Base-by-base conservation (phyloP, 2,888 invertebrate genomes). In the Drosophila atripex region DNA sequence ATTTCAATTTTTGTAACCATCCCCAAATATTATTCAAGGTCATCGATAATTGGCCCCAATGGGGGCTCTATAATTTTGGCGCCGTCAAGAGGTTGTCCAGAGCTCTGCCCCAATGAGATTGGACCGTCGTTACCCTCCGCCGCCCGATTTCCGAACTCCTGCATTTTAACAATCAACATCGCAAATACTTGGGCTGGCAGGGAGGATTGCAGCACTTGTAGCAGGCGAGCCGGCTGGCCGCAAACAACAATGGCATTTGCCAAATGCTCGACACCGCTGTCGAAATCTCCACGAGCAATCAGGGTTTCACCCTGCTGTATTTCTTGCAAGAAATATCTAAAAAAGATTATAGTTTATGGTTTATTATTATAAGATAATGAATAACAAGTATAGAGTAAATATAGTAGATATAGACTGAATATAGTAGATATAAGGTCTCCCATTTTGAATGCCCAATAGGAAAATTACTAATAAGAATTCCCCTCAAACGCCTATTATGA, bases 191-290 rank as follows among this genome's bases (percentile, higher is more conserved):
- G 96, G 18, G 98, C 97, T 60, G 99, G 98, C 92, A 99, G 93
- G 35, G 99, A 98, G 92, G 98, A 97, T 92, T 98, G 97, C 57
- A 99, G 94, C 70, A 91, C 90, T 85, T 91, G 91, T 53, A 92
- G 75, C 12, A 92, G 76, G 54, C 91, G 89, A 49, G 91, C 90
- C 25, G 92, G 92, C 76, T 99, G 98, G 11, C 98, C 98, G 90
- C 99, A 99, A 25, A 99, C 97, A 3, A 98, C 96, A n/a, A 99
- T 97, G 8, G 99, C 99, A 92, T 98, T 98, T 45, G 97, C 97
- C 78, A 99, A 94, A 93, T 99, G 99, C 91, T 98, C 98, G 53
- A 99, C 97, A 38, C 98, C 99, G 47, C 94, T 95, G 76, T 98
- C 97, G 70, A 97, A 91, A 88, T 97, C 96, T 12, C 97, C 97